Evolutionary conservation across 2,113 vertebrate genomes (phyloP), one percentile per base, ranked within the genome.

Genomic region (Halcyon senegalensis): DNA sequence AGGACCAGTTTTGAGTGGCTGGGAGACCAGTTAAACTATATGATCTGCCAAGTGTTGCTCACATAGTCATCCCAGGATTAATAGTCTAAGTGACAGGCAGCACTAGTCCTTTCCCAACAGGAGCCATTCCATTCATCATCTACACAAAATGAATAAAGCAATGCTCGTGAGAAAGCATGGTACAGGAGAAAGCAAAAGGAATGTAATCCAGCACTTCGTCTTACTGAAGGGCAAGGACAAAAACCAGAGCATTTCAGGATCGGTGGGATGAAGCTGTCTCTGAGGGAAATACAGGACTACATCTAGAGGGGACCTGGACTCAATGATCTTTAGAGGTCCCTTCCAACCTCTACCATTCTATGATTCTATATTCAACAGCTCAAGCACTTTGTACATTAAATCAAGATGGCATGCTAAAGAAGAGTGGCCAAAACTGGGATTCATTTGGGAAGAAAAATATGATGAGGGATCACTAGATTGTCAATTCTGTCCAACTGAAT

Each of bases 401-500:
- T 97, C 92, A 97, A 92, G 74, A 46, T 28, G 77, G 28, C 69
- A 60, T 35, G 25, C 50, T 84, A 41, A 41, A 64, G 73, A 95
- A 86, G 14, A 94, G 89, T 68, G 67, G 64, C 86, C 92, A 97
- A 95, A 84, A 53, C 16, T 14, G 58, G 72, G 69, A 87, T 78
- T 94, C 82, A 79, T 67, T 83, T 24, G 17, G 63, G 84, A 89
- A 97, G 58, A 50, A 81, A 84, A 75, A 62, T 44, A 11, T 44
- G 84, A 63, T 44, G 90, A 97, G 81, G 87, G 50, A 63, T 96
- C 84, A 87, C 31, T 35, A 81, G 91, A 93, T 95, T 90, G 96
- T 96, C 93, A 97, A 30, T 88, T 97, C 83, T 79, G 28, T 75
- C 90, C 63, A 84, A 67, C 7, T 35, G 35, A 35, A 35, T 35